Conservation (phyloP, 2,888 invertebrate genomes). For the Patella pellucida region DNA sequence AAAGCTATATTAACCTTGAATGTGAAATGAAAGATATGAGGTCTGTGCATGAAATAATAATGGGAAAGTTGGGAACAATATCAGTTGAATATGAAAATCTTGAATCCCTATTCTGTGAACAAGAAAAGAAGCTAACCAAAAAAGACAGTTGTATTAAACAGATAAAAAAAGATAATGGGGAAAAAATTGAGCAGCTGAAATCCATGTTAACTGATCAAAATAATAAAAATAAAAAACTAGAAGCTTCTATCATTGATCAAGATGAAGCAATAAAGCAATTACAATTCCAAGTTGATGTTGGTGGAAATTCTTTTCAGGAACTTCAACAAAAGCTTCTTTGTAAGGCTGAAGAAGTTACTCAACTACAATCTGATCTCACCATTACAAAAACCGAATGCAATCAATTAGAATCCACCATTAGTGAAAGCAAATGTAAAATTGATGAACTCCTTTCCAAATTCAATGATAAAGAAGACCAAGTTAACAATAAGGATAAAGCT, state of each 20-base stretch:
- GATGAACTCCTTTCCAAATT: no score
- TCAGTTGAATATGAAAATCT: no score
- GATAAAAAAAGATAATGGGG: background rate
- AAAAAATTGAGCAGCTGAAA: background rate
- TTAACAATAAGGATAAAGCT: background rate
- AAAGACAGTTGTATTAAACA: background rate
- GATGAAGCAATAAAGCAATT: background rate
- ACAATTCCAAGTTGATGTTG: background rate
- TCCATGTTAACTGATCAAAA: background rate
- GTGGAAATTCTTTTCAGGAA: background rate
- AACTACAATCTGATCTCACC: background rate
- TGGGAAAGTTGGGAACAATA: no score
- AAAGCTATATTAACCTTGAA: conserved; percentile 5
- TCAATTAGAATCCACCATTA: no score
- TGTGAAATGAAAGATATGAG: background rate
- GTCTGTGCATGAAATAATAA: no score
- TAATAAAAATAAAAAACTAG: background rate
- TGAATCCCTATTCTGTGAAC: no score
- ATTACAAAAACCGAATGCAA: background rate
- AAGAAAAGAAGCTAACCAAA: background rate
- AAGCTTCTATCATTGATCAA: background rate
- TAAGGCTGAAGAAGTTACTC: background rate
- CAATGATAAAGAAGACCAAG: background rate
- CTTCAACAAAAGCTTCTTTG: background rate
- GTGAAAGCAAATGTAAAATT: no score